Evolutionary conservation across 2,113 vertebrate species (phyloP).

Genomic region (Artemisiospiza belli): DNA sequence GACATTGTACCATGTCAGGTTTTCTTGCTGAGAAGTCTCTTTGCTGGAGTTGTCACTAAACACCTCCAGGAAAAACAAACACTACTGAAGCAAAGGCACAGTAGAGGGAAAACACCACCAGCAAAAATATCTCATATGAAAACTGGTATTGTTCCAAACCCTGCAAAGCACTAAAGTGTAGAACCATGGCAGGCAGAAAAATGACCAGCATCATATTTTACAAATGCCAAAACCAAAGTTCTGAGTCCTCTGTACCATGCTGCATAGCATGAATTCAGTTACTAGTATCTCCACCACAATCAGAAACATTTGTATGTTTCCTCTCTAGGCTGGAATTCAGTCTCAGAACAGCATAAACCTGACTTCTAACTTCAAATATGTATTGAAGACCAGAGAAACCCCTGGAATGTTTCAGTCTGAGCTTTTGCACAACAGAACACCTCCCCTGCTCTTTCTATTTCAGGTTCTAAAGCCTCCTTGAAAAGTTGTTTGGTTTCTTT

Average conservation of each 20-base stretch:
- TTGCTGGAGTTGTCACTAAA: neutral
- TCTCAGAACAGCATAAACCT: neutral
- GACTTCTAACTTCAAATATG: neutral
- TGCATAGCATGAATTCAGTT: neutral
- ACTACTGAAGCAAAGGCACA: neutral
- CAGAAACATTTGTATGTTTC: neutral
- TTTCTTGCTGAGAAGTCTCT: neutral
- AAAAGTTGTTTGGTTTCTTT: neutral
- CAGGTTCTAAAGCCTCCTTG: neutral
- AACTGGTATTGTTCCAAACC: neutral
- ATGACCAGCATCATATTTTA: rapidly evolving
- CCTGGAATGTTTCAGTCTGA: neutral
- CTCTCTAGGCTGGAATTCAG: neutral
- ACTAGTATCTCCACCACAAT: neutral
- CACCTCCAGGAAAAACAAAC: neutral
- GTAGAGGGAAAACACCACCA: rapidly evolving
- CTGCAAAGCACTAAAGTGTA: neutral
- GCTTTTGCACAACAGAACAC: neutral
- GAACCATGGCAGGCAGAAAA: neutral
- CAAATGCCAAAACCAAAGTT: neutral
- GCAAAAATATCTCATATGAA: neutral
- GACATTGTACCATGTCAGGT: neutral
- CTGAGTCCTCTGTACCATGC: neutral
- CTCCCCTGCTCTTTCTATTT: neutral
- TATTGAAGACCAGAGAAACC: neutral